Base-by-base conservation (phyloP, 2,113 vertebrate species). In the Zapus hudsonius region DNA sequence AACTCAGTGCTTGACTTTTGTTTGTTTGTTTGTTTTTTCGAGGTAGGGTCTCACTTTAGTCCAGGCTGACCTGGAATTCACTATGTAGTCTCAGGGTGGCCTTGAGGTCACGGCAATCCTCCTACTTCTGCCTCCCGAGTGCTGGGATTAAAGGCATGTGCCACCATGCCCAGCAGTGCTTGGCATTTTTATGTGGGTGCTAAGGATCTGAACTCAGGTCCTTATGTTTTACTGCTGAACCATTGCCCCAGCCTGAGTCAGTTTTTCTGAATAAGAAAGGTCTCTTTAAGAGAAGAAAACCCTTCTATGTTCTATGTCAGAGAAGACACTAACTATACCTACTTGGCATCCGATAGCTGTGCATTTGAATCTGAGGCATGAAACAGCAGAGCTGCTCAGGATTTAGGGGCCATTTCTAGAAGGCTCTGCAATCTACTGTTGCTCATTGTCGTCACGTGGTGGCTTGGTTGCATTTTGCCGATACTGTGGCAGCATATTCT, bases 381-480 rank as follows among this genome's bases (percentile, higher is more conserved):
- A 94, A 96, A 87, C 63, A 82, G 59, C 69, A 87, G 27, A n/a
- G 92, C 9, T 47, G 31, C 47, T 84, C 84, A 0, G 0, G 64
- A 85, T 96, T 95, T 93, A 38, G 87, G 69, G 84, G 57, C 27
- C 42, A 36, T 95, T 96, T 93, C 76, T 84, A 0, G 42, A 95
- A 87, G 88, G 38, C 9, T 96, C 87, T 93, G 55, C 29, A 40
- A 82, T 19, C 92, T 80, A 75, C 67, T 82, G 84, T 83, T 93
- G 80, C 93, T 87, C 92, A 61, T 57, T 80, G 70, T 92, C 87
- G 0, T 88, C 85, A 76, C 38, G 33, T 59, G 6, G 38, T 67
- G 92, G 64, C 92, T 90, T 95, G 96, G 93, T 95, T 97, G 7
- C 22, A 19, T 93, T 94, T 88, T 80, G 70, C 55, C 93, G 79